Evolutionary conservation across 1,140 invertebrate species (phyloP).

Genomic region (Lethocerus indicus): DNA sequence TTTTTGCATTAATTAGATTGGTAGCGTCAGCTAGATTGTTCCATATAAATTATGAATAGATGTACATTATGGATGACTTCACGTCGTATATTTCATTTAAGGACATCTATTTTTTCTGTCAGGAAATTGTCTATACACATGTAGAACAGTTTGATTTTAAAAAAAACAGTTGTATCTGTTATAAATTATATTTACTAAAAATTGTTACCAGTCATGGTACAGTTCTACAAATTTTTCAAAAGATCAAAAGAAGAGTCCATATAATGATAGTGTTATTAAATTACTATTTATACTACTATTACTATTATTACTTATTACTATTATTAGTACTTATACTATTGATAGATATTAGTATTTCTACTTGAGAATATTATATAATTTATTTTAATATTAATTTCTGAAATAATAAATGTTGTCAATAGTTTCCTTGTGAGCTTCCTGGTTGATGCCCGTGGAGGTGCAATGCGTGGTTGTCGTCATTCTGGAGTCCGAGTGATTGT

Average conservation of each 20-base stretch:
- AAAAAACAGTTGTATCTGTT: background rate
- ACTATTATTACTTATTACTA: background rate
- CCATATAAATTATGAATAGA: too few species aligned
- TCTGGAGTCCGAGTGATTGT: constrained; percentile 95
- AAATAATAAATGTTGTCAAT: constrained; percentile 23
- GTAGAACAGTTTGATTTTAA: too few species aligned
- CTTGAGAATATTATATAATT: background rate
- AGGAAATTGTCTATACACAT: too few species aligned
- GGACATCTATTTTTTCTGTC: too few species aligned
- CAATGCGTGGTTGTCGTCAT: constrained; percentile 94
- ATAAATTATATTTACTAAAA: background rate
- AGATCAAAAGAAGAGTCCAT: background rate
- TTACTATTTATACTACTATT: too few species aligned
- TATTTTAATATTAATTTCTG: background rate
- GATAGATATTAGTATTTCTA: background rate
- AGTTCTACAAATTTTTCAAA: background rate
- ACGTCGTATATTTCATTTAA: too few species aligned
- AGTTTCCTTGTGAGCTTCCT: constrained; percentile 99
- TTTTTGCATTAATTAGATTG: too few species aligned
- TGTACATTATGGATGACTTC: too few species aligned
- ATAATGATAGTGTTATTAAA: background rate
- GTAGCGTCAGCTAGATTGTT: too few species aligned
- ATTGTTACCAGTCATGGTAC: background rate
- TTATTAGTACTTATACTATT: background rate
- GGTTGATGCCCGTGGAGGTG: constrained; percentile 95